Conservation (phyloP, 2,888 invertebrate genomes). For the Loripinus fragilis region DNA sequence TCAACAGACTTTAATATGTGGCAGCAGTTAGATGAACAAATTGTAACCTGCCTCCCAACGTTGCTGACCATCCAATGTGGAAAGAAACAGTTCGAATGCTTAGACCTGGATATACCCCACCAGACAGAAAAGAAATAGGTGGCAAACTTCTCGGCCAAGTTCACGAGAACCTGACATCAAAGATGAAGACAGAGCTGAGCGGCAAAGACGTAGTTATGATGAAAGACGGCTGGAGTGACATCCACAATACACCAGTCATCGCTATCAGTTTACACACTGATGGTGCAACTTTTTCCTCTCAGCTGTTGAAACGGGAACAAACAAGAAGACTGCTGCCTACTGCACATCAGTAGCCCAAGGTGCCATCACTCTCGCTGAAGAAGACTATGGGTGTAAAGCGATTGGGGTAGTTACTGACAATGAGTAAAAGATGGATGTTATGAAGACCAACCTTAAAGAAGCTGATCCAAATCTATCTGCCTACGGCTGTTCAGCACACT, state of each 20-base stretch:
- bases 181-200: constrained; percentile 26
- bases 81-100: constrained; percentile 27
- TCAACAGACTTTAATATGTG: constrained; percentile 1
- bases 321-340: constrained; percentile 44
- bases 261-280: constrained; percentile 37
- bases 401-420: constrained; percentile 42
- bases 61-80: constrained; percentile 32
- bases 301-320: constrained; percentile 33
- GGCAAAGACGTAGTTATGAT: constrained; percentile 39
- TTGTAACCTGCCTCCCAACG: constrained; percentile 40
- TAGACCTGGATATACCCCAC: constrained; percentile 35
- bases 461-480: constrained; percentile 17
- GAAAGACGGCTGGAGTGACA: constrained; percentile 50
- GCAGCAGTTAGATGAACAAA: constrained; percentile 24
- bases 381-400: constrained; percentile 36
- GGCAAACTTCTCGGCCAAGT: constrained; percentile 28
- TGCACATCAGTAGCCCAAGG: constrained; percentile 32
- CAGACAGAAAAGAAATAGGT: constrained; percentile 35
- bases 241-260: constrained; percentile 49
- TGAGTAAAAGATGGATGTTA: constrained; percentile 38
- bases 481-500: constrained; percentile 39
- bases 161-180: constrained; percentile 24
- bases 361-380: constrained; percentile 19
- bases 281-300: constrained; percentile 30
- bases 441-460: constrained; percentile 23